A percentile compares a stretch with the other conserved stretches of the same genome.
phyloP scores from a whole-genome alignment of 2,888 invertebrate genomes.

The Papilio gigon region DNA sequence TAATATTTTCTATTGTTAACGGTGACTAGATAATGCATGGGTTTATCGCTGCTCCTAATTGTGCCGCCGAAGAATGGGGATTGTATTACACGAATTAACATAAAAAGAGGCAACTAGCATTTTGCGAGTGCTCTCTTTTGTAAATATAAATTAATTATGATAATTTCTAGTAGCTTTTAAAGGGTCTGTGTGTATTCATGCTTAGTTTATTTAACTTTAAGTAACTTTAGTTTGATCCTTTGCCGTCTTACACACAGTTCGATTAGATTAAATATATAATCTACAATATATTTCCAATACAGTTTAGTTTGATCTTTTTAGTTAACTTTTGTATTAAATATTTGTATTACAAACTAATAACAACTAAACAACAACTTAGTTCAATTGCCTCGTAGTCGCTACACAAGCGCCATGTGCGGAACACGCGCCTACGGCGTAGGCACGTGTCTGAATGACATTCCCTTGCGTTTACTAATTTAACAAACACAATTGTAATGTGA shows the following conservation, averaged over 20 bases:
- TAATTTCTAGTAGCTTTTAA: slow-evolving; percentile 56
- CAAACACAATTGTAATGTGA: slow-evolving; percentile 34
- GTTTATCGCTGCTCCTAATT: slow-evolving; percentile 77
- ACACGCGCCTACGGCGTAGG: slow-evolving; percentile 62
- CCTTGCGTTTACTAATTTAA: slow-evolving; percentile 46
- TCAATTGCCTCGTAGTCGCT: slow-evolving; percentile 68
- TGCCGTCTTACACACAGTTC: not conserved
- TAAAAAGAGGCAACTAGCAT: slow-evolving; percentile 63
- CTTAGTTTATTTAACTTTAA: slow-evolving; percentile 40
- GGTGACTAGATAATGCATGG: slow-evolving; percentile 80
- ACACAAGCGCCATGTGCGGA: slow-evolving; percentile 70
- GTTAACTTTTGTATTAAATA: no score
- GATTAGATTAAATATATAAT: not conserved
- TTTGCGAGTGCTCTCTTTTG: slow-evolving; percentile 56
- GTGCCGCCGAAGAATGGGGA: slow-evolving; percentile 72
- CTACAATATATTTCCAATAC: no score
- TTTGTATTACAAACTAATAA: not conserved
- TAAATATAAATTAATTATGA: slow-evolving; percentile 73
- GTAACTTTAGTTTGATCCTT: slow-evolving; percentile 32
- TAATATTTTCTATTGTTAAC: slow-evolving; percentile 72
- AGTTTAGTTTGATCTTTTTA: no score
- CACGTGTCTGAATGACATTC: slow-evolving; percentile 58
- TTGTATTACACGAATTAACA: slow-evolving; percentile 79
- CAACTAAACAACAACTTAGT: slow-evolving; percentile 55
- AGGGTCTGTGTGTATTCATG: slow-evolving; percentile 43